phyloP scores from a whole-genome alignment of 2,113 vertebrate genomes.

The Pholis gunnellus region DNA sequence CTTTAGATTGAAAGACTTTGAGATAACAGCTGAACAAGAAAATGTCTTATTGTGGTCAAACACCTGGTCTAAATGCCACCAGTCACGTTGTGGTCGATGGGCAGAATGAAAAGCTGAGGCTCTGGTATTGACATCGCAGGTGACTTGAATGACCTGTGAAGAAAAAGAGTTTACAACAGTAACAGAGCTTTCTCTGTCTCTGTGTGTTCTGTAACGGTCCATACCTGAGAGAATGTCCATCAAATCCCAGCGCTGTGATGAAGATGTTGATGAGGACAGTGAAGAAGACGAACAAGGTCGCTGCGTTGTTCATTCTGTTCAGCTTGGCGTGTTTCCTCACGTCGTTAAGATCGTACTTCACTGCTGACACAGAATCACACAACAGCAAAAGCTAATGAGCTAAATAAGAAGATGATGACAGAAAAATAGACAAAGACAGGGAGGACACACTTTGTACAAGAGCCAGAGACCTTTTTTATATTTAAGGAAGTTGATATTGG shows the following conservation, averaged over 20 bases:
- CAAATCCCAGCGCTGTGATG: conserved; percentile 92
- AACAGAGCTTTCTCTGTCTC: neutral
- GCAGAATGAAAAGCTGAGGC: neutral
- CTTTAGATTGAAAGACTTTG: neutral
- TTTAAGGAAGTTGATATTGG: neutral
- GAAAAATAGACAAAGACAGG: neutral
- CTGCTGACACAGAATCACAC: conserved; percentile 73
- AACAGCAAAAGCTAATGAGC: neutral
- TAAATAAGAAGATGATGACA: neutral
- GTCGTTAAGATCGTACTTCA: conserved; percentile 93
- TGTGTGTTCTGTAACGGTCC: neutral
- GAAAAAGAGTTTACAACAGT: neutral
- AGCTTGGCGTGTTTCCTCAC: conserved; percentile 86
- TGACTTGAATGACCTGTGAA: neutral
- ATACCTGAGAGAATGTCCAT: conserved; percentile 52
- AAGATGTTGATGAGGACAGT: conserved; percentile 94
- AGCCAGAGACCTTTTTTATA: neutral
- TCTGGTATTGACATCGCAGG: neutral
- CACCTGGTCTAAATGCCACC: conserved; percentile 11
- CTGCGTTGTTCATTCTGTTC: conserved; percentile 89
- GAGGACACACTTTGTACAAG: neutral
- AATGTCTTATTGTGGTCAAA: neutral
- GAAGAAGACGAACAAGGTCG: conserved; percentile 91
- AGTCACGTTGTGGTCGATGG: conserved; percentile 17
- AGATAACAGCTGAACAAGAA: neutral